Percentiles rank a stretch among this genome's conserved stretches.
These are phyloP conservation scores for Drosophila mojavensis DNA, from an alignment of 1,140 invertebrate genomes.

Conservation along the genomic window DNA sequence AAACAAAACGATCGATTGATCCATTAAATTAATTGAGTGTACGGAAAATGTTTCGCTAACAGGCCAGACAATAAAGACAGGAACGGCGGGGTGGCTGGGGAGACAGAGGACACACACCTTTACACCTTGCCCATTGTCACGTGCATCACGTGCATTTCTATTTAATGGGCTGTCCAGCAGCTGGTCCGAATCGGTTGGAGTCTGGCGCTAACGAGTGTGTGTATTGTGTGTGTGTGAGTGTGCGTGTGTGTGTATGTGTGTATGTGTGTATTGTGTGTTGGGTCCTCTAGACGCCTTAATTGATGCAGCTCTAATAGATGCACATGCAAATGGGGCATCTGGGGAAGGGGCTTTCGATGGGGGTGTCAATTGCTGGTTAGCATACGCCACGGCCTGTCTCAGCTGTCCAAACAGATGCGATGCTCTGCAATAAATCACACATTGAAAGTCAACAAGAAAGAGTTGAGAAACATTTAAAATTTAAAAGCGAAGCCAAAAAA, in stretches of 20 bases:
- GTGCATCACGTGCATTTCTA: conserved; percentile 53
- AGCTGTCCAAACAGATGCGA: conserved; percentile 46
- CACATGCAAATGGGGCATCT: conserved; percentile 45
- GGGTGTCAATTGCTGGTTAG: conserved; percentile 26
- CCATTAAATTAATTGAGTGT: conserved; percentile 81
- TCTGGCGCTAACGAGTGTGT: conserved; percentile 33
- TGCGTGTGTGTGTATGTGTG: neutral
- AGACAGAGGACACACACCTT: neutral
- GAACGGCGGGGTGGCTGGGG: neutral
- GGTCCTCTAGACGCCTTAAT: conserved; percentile 69
- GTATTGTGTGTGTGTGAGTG: no score
- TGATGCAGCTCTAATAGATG: conserved; percentile 63
- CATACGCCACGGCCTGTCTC: conserved; percentile 13
- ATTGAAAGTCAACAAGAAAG: neutral
- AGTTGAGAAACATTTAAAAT: conserved; percentile 12
- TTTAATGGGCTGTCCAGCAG: conserved; percentile 59
- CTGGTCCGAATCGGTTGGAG: conserved; percentile 8
- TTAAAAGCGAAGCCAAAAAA: neutral
- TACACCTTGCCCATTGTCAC: conserved; percentile 54
- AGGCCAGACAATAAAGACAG: conserved; percentile 1
- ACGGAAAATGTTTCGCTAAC: conserved; percentile 66
- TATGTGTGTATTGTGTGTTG: conserved; percentile 1
- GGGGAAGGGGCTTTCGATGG: neutral
- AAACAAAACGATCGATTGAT: conserved; percentile 70
- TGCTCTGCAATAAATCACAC: conserved; percentile 21